Evolutionary conservation across 2,888 invertebrate species (phyloP).

Genomic region (Bellardia bayeri): DNA sequence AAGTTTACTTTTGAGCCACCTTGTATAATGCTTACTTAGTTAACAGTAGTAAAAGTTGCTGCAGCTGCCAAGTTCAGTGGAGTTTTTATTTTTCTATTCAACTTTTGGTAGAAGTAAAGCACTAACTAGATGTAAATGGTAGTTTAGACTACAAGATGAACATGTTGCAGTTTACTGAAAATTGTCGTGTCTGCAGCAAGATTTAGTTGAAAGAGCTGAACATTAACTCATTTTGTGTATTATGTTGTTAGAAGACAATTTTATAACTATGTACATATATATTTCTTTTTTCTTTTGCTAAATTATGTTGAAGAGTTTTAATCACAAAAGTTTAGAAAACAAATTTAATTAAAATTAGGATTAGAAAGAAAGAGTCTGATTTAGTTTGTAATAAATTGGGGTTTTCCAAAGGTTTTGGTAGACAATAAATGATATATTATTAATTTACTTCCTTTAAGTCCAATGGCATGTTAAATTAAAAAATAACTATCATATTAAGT

Average conservation of each 20-base stretch:
- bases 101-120: neutral
- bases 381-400: neutral
- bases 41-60: constrained; percentile 29
- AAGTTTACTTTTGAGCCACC: too few relatives aligned
- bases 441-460: too few relatives aligned
- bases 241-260: neutral
- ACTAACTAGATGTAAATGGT: neutral
- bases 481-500: too few relatives aligned
- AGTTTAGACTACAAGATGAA: constrained; percentile 49
- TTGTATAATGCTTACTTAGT: constrained; percentile 33
- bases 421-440: neutral
- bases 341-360: constrained; percentile 46
- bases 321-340: constrained; percentile 38
- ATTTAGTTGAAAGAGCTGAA: constrained; percentile 26
- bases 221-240: constrained; percentile 46
- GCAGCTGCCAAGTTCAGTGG: constrained; percentile 33
- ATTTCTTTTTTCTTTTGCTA: neutral
- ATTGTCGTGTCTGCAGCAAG: constrained; percentile 13
- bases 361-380: neutral
- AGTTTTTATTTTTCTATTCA: constrained; percentile 2
- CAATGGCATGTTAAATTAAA: too few relatives aligned
- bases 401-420: neutral
- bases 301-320: constrained; percentile 45
- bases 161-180: constrained; percentile 38
- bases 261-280: neutral